These are phyloP conservation scores for Macropus fuliginosus DNA, from an alignment of 2,797 vertebrate genomes.

Conservation along the genomic window DNA sequence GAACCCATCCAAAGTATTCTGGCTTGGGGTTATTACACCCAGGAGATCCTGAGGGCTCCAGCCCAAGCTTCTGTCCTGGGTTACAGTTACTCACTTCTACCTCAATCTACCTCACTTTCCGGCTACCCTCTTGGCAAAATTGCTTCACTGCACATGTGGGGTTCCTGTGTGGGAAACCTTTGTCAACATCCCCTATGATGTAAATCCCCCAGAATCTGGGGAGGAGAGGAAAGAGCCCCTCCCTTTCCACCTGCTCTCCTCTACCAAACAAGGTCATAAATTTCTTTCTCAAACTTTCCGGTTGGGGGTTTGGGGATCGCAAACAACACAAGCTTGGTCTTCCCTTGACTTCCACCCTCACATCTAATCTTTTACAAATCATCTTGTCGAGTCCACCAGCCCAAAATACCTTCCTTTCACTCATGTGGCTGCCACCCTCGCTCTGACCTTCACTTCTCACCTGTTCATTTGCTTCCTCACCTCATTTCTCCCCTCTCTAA, in stretches of 20 bases:
- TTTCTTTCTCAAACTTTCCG: neutral
- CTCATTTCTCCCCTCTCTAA: neutral
- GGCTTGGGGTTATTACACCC: too few species aligned
- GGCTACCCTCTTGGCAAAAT: neutral
- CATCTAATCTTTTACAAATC: neutral
- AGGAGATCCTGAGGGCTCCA: too few species aligned
- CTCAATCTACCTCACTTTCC: neutral
- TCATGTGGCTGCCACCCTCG: neutral
- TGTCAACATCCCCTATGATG: neutral
- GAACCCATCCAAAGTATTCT: neutral
- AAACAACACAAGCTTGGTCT: neutral
- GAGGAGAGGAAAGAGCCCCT: neutral
- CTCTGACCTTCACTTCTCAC: neutral
- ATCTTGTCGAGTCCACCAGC: neutral
- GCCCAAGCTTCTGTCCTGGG: neutral
- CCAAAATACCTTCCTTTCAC: accelerated
- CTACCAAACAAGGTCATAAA: neutral
- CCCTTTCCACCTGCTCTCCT: too few species aligned
- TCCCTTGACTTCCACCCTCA: neutral
- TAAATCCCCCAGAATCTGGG: neutral
- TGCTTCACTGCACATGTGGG: neutral
- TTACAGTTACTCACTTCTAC: neutral
- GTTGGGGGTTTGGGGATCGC: neutral
- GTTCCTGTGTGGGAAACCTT: neutral
- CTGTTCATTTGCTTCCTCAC: neutral